phyloP scores from a whole-genome alignment of 1,140 invertebrate species.

The Fragariocoptes setiger region DNA sequence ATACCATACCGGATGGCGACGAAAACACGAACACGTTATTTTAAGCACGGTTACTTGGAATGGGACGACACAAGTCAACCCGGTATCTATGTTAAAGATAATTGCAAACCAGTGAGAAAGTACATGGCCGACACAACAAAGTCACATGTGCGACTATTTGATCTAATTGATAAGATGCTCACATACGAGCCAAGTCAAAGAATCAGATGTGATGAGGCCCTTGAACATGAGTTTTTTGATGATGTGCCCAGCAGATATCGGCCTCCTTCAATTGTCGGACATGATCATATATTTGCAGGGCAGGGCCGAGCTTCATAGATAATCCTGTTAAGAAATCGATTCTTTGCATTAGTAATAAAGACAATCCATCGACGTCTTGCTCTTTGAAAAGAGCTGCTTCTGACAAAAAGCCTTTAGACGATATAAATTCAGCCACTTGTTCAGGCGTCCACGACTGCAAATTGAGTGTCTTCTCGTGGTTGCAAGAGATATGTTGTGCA shows the following conservation, averaged over 20 bases:
- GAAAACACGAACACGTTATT: slow-evolving; percentile 85
- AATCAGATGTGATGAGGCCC: slow-evolving; percentile 53
- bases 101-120: slow-evolving; percentile 77
- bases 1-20: slow-evolving; percentile 80
- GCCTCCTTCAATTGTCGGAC: slow-evolving; percentile 19
- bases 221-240: slow-evolving; percentile 72
- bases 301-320: slow-evolving; percentile 44
- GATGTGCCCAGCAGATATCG: slow-evolving; percentile 34
- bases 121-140: slow-evolving; percentile 56
- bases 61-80: slow-evolving; percentile 80
- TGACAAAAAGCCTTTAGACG: slow-evolving; percentile 12
- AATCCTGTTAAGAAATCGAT: slow-evolving; percentile 42
- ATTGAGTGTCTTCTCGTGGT: too few species aligned
- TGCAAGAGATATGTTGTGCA: too few species aligned
- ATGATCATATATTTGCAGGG: slow-evolving; percentile 49
- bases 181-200: slow-evolving; percentile 75
- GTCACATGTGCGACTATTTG: slow-evolving; percentile 69
- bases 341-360: slow-evolving; percentile 39
- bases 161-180: slow-evolving; percentile 74
- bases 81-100: slow-evolving; percentile 77
- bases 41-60: slow-evolving; percentile 55
- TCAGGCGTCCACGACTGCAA: slow-evolving; percentile 44
- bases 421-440: slow-evolving; percentile 41
- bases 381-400: slow-evolving; percentile 35
- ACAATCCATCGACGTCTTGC: slow-evolving; percentile 58